A percentile compares a stretch with the other conserved stretches of the same genome.
These are phyloP conservation scores for Chamaedrilus cognettii DNA, from an alignment of 2,888 invertebrate species.

Conservation along the genomic window DNA sequence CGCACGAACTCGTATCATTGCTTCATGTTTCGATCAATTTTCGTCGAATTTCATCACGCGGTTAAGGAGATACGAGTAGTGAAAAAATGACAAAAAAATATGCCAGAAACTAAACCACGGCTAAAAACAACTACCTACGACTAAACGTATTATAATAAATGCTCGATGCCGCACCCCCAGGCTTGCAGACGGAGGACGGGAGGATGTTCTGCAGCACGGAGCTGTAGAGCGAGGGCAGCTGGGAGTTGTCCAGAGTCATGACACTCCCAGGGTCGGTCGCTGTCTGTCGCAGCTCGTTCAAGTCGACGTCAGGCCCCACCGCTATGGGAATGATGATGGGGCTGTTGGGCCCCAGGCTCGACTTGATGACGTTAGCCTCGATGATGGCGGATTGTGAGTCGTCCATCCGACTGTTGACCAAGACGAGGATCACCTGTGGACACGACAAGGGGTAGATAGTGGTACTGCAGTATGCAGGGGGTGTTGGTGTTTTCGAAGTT, in stretches of 20 bases:
- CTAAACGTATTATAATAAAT: too few relatives aligned
- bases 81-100: background rate
- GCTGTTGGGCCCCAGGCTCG: background rate
- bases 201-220: background rate
- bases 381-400: slow-evolving; percentile 4
- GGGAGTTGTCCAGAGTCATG: background rate
- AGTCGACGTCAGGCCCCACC: slow-evolving; percentile 14
- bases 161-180: background rate
- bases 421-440: background rate
- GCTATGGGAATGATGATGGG: slow-evolving; percentile 12
- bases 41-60: too few relatives aligned
- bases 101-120: background rate
- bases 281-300: slow-evolving; percentile 15
- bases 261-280: slow-evolving; percentile 18
- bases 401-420: slow-evolving; percentile 17
- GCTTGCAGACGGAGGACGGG: background rate
- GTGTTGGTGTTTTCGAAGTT: too few relatives aligned
- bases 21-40: too few relatives aligned
- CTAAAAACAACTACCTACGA: too few relatives aligned
- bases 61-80: too few relatives aligned
- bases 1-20: too few relatives aligned
- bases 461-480: too few relatives aligned
- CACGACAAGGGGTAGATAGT: too few relatives aligned
- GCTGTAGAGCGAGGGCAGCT: background rate
- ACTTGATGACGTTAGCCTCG: slow-evolving; percentile 8